Conservation (phyloP, 2,113 vertebrate species). For the Tychaedon coryphoeus region DNA sequence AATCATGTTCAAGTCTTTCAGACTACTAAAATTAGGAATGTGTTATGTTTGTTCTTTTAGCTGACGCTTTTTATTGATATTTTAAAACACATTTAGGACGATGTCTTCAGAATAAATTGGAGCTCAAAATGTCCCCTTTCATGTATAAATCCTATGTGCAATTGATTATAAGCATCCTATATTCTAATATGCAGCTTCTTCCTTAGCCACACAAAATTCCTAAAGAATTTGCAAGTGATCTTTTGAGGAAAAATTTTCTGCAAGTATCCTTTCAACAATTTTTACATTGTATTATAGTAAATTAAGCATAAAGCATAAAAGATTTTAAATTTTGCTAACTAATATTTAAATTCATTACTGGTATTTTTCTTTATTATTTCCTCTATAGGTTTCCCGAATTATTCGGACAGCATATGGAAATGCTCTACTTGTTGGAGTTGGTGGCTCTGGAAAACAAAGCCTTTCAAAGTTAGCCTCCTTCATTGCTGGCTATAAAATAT, state of each 20-base stretch:
- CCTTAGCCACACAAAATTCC: background rate
- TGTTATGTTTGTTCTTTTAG: background rate
- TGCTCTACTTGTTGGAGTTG: conserved; percentile 79
- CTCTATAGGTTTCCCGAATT: conserved; percentile 75
- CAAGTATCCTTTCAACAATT: background rate
- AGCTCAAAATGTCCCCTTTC: background rate
- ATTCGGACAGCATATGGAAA: conserved; percentile 77
- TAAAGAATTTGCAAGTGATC: background rate
- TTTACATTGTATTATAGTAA: background rate
- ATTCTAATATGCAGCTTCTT: background rate
- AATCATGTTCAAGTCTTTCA: background rate
- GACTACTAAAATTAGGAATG: background rate
- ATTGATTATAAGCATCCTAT: background rate
- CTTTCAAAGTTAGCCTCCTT: conserved; percentile 78
- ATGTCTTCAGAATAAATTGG: background rate
- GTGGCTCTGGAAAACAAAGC: conserved; percentile 81
- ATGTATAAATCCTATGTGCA: background rate
- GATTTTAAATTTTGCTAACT: background rate
- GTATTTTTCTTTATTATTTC: background rate
- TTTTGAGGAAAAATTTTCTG: background rate
- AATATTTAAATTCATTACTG: background rate
- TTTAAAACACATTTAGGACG: background rate
- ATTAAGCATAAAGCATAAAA: background rate
- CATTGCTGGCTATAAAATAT: conserved; percentile 80
- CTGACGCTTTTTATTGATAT: background rate